Percentiles rank a stretch among this genome's conserved stretches.
phyloP scores from a whole-genome alignment of 2,888 invertebrate species.

The Morinoia aosen region DNA sequence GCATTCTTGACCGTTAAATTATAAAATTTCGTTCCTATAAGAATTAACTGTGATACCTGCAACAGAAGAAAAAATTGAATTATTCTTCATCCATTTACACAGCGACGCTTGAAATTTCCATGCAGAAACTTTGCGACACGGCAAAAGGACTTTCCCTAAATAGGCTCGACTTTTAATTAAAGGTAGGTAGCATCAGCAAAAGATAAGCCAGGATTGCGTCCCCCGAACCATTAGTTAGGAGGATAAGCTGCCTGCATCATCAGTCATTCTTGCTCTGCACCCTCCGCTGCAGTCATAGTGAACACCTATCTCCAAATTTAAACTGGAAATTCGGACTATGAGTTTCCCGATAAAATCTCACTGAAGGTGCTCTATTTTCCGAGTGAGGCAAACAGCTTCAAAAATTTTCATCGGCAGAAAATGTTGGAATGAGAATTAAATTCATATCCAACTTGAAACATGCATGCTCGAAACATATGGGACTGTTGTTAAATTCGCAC shows the following conservation, averaged over 20 bases:
- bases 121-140: neutral
- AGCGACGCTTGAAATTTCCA: neutral
- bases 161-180: slow-evolving; percentile 42
- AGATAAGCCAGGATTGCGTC: slow-evolving; percentile 51
- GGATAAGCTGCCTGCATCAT: slow-evolving; percentile 35
- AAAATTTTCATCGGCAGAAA: too few relatives aligned
- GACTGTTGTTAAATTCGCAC: too few relatives aligned
- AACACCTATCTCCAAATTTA: neutral
- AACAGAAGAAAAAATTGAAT: neutral
- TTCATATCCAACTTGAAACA: too few relatives aligned
- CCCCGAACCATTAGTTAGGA: slow-evolving; percentile 33
- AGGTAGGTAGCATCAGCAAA: slow-evolving; percentile 49
- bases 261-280: slow-evolving; percentile 25
- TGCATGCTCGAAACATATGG: too few relatives aligned
- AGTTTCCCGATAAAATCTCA: neutral
- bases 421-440: too few relatives aligned
- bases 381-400: neutral
- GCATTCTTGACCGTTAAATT: neutral
- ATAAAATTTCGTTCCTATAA: neutral
- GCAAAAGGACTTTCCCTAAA: neutral
- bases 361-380: neutral
- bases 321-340: neutral
- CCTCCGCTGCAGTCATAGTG: slow-evolving; percentile 13
- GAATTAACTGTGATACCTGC: neutral
- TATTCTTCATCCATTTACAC: neutral